Conservation (phyloP, 1,140 invertebrate species). For the Theocolax elegans region DNA sequence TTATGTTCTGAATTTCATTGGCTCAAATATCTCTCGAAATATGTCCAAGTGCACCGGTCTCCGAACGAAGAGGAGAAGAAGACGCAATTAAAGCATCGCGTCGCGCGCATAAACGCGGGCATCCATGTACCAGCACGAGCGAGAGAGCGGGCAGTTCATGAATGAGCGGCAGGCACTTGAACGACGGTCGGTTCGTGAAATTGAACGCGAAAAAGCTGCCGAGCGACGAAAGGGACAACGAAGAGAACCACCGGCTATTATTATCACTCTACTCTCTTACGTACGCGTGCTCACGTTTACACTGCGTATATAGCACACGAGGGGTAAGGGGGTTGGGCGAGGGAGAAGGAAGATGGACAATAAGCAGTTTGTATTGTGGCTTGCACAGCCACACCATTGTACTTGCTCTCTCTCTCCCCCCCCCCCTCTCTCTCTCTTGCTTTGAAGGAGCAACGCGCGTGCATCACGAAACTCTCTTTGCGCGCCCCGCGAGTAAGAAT, state of each 20-base stretch:
- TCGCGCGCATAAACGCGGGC: slow-evolving; percentile 35
- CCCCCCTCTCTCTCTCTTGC: neutral
- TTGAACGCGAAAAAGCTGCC: slow-evolving; percentile 38
- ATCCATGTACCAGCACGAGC: too few species aligned
- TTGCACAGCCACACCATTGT: slow-evolving; percentile 25
- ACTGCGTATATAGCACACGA: too few species aligned
- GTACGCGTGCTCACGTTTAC: slow-evolving; percentile 13
- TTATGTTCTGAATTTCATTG: too few species aligned
- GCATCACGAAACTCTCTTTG: slow-evolving; percentile 32
- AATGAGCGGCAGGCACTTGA: slow-evolving; percentile 39
- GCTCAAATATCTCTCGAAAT: too few species aligned
- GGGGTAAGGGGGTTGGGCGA: too few species aligned
- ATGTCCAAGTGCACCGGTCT: too few species aligned
- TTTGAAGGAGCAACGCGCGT: neutral
- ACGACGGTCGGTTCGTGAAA: slow-evolving; percentile 48
- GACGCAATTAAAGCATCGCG: slow-evolving; percentile 49
- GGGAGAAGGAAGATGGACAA: slow-evolving; percentile 48
- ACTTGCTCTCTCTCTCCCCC: neutral
- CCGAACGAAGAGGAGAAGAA: too few species aligned
- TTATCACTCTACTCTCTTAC: slow-evolving; percentile 47
- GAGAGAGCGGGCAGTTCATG: too few species aligned
- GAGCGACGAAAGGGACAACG: neutral
- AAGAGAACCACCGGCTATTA: slow-evolving; percentile 44
- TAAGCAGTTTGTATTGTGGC: slow-evolving; percentile 49
- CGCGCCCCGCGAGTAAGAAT: slow-evolving; percentile 36